Evolutionary conservation across 2,113 vertebrate species (phyloP).

Genomic region (Tyto alba): DNA sequence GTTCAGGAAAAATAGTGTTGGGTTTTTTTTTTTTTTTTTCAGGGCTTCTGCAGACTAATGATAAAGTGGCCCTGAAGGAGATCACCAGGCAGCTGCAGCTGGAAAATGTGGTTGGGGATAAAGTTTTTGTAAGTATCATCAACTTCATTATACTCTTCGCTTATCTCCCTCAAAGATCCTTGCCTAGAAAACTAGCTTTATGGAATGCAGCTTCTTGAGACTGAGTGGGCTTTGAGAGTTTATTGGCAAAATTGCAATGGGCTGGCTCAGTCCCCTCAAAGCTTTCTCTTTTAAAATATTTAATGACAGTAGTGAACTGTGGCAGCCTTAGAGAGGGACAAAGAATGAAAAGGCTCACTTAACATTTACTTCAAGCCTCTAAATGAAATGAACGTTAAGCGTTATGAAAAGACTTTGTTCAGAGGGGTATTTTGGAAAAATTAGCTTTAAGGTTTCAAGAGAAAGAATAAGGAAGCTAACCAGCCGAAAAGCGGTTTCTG

Average conservation of each 20-base stretch:
- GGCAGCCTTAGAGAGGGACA: not conserved
- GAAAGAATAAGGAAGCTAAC: not conserved
- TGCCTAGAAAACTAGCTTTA: not conserved
- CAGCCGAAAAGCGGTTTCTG: not conserved
- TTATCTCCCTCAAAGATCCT: not conserved
- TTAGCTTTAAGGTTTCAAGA: not conserved
- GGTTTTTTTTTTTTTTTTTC: not conserved
- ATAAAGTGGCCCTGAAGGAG: constrained; percentile 90
- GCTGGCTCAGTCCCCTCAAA: not conserved
- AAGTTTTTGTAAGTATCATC: constrained; percentile 90
- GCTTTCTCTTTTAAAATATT: not conserved
- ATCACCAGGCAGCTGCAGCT: constrained; percentile 91
- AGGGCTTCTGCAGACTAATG: constrained; percentile 93
- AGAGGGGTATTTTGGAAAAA: not conserved
- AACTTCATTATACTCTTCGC: not conserved
- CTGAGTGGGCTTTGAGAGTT: not conserved
- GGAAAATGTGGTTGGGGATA: constrained; percentile 94
- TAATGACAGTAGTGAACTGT: not conserved
- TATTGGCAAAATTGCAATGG: not conserved
- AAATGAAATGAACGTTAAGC: not conserved
- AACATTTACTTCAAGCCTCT: too few relatives aligned
- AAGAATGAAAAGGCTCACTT: not conserved
- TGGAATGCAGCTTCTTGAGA: not conserved
- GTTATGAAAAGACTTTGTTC: not conserved
- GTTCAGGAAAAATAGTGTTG: not conserved